Evolutionary conservation across 1,140 invertebrate genomes (phyloP).

Genomic region (Heliconius melpomene): DNA sequence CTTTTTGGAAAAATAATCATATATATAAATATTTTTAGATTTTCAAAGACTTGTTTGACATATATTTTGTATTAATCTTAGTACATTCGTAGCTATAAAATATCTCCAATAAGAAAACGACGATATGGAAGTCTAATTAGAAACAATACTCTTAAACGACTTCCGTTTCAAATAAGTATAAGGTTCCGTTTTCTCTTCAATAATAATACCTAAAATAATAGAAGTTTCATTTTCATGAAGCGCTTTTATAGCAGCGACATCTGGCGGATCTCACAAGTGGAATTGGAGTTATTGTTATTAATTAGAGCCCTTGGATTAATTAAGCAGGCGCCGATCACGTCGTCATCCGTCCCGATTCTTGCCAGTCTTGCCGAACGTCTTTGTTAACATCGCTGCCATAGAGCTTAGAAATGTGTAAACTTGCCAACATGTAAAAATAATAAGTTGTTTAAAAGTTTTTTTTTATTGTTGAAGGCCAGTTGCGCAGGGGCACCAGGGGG

Average conservation of each 20-base stretch:
- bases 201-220: constrained; percentile 55
- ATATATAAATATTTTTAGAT: no score
- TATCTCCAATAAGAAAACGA: not conserved
- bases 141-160: not conserved
- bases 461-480: no score
- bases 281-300: constrained; percentile 77
- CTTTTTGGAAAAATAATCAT: not conserved
- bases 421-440: not conserved
- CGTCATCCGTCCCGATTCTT: constrained; percentile 67
- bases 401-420: constrained; percentile 28
- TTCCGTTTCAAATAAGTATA: constrained; percentile 1
- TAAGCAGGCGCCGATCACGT: constrained; percentile 78
- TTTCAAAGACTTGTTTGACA: no score
- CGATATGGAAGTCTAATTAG: not conserved
- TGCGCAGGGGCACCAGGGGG: no score
- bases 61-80: no score
- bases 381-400: constrained; percentile 70
- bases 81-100: no score
- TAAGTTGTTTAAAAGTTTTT: not conserved
- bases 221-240: constrained; percentile 60
- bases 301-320: constrained; percentile 77
- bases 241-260: constrained; percentile 63
- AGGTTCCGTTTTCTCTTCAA: constrained; percentile 25
- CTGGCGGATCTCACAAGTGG: constrained; percentile 67
- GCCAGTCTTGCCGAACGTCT: constrained; percentile 73